Percentiles rank a stretch among this genome's conserved stretches.
These are phyloP conservation scores for Actenoides lindsayi DNA, from an alignment of 2,113 vertebrate species.

Conservation along the genomic window DNA sequence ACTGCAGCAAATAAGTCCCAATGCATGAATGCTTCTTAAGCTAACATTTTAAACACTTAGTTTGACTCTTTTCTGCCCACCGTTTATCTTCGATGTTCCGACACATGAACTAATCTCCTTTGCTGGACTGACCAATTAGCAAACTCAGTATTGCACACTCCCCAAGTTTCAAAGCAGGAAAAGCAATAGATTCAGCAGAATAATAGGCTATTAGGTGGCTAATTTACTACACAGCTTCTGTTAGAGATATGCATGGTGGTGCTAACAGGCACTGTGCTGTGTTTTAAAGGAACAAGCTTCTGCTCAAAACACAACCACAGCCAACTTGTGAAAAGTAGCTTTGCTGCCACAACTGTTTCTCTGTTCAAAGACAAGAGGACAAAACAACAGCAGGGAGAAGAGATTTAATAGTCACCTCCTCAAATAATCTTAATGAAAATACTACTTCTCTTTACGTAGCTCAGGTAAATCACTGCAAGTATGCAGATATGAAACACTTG, in stretches of 20 bases:
- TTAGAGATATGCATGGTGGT: background rate
- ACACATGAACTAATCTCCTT: background rate
- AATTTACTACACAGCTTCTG: background rate
- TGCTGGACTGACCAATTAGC: background rate
- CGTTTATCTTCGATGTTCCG: background rate
- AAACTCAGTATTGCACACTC: background rate
- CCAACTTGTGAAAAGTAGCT: background rate
- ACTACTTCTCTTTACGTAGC: background rate
- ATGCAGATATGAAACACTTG: background rate
- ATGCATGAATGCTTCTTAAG: background rate
- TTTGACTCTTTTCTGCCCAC: background rate
- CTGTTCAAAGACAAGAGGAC: background rate
- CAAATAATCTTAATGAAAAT: background rate
- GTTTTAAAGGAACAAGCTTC: background rate
- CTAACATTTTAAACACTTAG: background rate
- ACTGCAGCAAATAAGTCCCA: background rate
- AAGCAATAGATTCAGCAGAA: background rate
- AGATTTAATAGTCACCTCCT: background rate
- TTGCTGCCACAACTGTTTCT: background rate
- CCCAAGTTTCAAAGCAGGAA: background rate
- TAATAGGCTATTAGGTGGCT: background rate
- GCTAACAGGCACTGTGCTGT: background rate
- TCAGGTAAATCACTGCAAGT: background rate
- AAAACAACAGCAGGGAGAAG: background rate
- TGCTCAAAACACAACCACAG: background rate